Percentiles rank a stretch among this genome's conserved stretches.
Conservation (phyloP, 2,113 vertebrate genomes). For the Sylvietta virens region DNA sequence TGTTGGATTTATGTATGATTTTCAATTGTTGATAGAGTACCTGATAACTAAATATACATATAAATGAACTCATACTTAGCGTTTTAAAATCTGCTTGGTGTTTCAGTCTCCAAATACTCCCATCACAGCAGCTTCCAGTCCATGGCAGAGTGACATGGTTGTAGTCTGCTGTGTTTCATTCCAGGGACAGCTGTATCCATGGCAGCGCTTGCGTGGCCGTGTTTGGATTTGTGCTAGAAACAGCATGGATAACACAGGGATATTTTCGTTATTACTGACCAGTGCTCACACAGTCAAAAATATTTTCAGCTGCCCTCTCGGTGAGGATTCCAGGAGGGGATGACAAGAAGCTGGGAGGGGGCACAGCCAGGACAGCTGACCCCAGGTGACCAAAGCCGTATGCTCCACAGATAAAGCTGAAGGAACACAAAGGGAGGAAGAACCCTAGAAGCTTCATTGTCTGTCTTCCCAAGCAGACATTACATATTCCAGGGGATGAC, state of each 20-base stretch:
- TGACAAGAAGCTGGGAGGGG: not conserved
- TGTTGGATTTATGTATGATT: not conserved
- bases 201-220: not conserved
- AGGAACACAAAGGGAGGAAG: fast-evolving
- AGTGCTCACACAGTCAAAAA: not conserved
- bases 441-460: not conserved
- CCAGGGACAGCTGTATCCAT: not conserved
- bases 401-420: not conserved
- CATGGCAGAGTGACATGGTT: not conserved
- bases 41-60: not conserved
- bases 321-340: not conserved
- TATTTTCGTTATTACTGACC: not conserved
- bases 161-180: not conserved
- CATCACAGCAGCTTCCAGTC: not conserved
- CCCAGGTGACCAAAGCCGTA: not conserved
- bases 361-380: not conserved
- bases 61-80: not conserved
- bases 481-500: not conserved
- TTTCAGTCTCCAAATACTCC: not conserved
- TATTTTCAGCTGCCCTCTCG: not conserved
- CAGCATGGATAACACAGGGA: no score
- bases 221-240: not conserved
- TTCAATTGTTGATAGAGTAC: not conserved
- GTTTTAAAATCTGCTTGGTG: not conserved
- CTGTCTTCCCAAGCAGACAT: not conserved